Percentiles rank a stretch among this genome's conserved stretches.
Evolutionary conservation across 2,113 vertebrate genomes (phyloP).

Genomic region (Crotalus viridis): DNA sequence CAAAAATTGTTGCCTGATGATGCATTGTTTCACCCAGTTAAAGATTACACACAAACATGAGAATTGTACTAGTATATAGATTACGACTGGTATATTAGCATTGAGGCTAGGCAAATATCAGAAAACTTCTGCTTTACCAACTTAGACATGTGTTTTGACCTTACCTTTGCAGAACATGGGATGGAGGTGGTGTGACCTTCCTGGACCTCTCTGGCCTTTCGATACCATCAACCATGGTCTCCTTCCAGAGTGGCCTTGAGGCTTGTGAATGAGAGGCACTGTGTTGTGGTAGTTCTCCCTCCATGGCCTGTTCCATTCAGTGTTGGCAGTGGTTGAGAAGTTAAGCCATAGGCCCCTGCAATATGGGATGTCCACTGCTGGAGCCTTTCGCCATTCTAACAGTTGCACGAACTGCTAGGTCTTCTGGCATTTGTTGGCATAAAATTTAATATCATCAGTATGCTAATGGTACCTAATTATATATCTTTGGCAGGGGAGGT

Average conservation of each 20-base stretch:
- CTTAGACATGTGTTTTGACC: not conserved
- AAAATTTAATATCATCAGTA: not conserved
- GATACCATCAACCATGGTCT: not conserved
- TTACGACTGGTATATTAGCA: slow-evolving; percentile 7
- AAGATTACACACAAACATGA: not conserved
- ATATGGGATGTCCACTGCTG: not conserved
- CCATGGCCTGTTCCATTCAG: not conserved
- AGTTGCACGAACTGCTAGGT: not conserved
- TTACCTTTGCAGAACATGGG: not conserved
- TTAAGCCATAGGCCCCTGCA: not conserved
- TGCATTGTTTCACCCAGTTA: not conserved
- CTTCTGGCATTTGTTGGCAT: not conserved
- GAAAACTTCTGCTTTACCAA: not conserved
- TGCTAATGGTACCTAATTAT: not conserved
- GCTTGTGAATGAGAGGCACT: not conserved
- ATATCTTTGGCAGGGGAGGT: not conserved
- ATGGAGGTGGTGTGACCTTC: not conserved
- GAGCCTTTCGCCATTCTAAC: not conserved
- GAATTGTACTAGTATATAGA: not conserved
- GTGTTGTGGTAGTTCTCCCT: not conserved
- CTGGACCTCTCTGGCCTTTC: not conserved
- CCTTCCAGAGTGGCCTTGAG: not conserved
- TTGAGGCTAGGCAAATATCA: not conserved
- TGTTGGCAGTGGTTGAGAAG: not conserved
- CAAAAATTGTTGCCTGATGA: not conserved